A percentile compares a stretch with the other conserved stretches of the same genome.
These are phyloP conservation scores for Folsomia manolachei DNA, from an alignment of 2,888 invertebrate species.

Conservation along the genomic window DNA sequence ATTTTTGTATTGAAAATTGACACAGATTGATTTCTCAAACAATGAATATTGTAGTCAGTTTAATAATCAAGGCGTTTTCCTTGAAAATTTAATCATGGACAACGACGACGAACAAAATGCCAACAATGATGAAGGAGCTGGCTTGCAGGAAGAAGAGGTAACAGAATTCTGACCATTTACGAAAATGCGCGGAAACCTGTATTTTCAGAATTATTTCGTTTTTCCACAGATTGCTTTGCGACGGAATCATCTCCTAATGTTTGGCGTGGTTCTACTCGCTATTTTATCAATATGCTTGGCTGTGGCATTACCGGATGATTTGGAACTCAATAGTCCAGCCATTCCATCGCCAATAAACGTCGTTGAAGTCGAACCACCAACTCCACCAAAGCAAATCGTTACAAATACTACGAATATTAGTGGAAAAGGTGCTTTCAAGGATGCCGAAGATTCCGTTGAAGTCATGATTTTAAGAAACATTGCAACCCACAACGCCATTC, in stretches of 20 bases:
- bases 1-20: no score
- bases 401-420: slow-evolving; percentile 24
- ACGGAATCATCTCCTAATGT: slow-evolving; percentile 38
- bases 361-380: background rate
- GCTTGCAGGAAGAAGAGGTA: slow-evolving; percentile 11
- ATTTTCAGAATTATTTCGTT: background rate
- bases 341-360: slow-evolving; percentile 20
- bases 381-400: background rate
- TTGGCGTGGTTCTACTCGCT: slow-evolving; percentile 36
- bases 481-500: slow-evolving; percentile 36
- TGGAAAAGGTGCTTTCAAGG: slow-evolving; percentile 4
- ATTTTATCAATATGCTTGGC: slow-evolving; percentile 39
- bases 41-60: no score
- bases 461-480: slow-evolving; percentile 32
- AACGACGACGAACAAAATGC: background rate
- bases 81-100: no score
- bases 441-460: slow-evolving; percentile 35
- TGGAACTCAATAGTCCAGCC: slow-evolving; percentile 34
- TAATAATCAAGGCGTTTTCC: no score
- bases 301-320: slow-evolving; percentile 37
- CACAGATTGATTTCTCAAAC: no score
- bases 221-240: slow-evolving; percentile 22
- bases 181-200: background rate
- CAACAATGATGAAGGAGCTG: background rate
- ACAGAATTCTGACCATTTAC: slow-evolving; percentile 1